Base-by-base conservation (phyloP, 2,888 invertebrate species). In the Geotrupes spiniger region DNA sequence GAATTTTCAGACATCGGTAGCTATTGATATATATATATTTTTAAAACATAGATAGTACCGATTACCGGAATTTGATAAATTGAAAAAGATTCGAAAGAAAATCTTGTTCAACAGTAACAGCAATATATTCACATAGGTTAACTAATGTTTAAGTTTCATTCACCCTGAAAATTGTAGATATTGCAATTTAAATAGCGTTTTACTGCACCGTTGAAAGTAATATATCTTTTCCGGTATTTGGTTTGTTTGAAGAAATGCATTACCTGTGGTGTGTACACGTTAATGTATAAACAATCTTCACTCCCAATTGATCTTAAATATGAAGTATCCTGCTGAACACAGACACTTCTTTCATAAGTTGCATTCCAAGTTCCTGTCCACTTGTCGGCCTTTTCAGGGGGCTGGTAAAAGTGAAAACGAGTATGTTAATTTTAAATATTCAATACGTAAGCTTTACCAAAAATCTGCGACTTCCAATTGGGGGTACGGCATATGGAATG, bases 251-350 rank as follows among this genome's bases (percentile, higher is more conserved):
- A n/a, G n/a, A n/a, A n/a, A n/a, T n/a, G n/a, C n/a, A n/a, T 33
- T 33, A 49, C 43, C 39, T 52, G 41, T 14, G 59, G 56, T 2
- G 57, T 60, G 46, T 62, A 66, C 6, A 66, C 59, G 38, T 65
- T 65, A 14, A 65, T 29, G 46, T 57, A 63, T 25, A 66, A 51
- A 41, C 65, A 66, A 46, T 65, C 64, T 54, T 66, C 66, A 10
- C 52, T 39, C 37, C 63, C 63, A n/a, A 16, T 40, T 16, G 27
- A 57, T 55, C 4, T 21, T 43, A 2, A 36, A 38, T 21, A 21
- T 6, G n/a, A n/a, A n/a, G 6, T 21, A 4, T 21, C 6, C 21
- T 21, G 21, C 21, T 58, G 55, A 28, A 52, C 33, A 41, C 59
- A 59, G 6, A 31, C 9, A 10, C 46, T 21, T 10, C 44, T 51